Base-by-base conservation (phyloP, 2,113 vertebrate species). In the Vidua macroura region DNA sequence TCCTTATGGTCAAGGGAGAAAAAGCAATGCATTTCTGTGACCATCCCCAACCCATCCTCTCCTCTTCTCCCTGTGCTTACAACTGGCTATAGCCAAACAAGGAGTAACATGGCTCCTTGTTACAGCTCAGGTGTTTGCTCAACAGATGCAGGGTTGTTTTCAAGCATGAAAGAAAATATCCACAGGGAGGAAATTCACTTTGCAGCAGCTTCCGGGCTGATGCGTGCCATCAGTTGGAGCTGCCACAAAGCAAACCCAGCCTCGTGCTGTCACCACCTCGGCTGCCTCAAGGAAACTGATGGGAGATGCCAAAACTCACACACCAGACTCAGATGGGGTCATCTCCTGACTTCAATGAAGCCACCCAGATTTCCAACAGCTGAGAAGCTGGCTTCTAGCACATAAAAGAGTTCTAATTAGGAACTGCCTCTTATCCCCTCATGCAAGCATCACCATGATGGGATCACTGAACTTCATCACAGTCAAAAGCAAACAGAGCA, bases 321-420 rank as follows among this genome's bases (percentile, higher is more conserved):
- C 7, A 8, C 4, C 3, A 94, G 82, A 62, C 83, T 95, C 79
- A 90, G 76, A 75, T 62, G 53, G 77, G 86, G 70, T 92, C 90
- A 83, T 48, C 77, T 79, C 66, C 90, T 0, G 10, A 86, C 91
- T 92, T 93, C 93, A 95, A 49, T 84, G 82, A 86, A 95, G 78
- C 55, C 84, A 95, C 81, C 62, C 93, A 91, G 86, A 89, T 85
- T 95, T 96, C 81, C 74, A 92, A 11, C 89, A 95, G 87, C 93
- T 89, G 93, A 91, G 81, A 80, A 67, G 23, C 46, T 74, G 68
- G 12, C 28, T 88, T 55, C 69, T 39, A 79, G 62, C 17, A 90
- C 68, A 92, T 93, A 44, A 93, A 92, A 96, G 90, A 56, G 49
- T 92, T 96, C 92, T 94, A 80, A 96, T 92, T 56, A 96, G 88